Conservation (phyloP, 1,140 invertebrate species). For the Rhizoglyphus robini region DNA sequence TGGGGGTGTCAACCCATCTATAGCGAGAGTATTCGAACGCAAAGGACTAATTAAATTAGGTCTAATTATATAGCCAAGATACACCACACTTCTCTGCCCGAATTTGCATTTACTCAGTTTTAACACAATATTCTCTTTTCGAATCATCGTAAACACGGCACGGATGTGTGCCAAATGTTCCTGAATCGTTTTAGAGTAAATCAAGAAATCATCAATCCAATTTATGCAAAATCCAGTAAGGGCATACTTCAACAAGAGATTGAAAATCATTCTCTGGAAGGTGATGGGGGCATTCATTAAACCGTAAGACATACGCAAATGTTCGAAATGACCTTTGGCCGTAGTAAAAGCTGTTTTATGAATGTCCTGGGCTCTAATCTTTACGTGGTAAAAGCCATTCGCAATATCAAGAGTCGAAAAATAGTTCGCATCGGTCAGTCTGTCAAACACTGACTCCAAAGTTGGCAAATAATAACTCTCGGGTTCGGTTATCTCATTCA, state of each 20-base stretch:
- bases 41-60: constrained; percentile 31
- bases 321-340: constrained; percentile 23
- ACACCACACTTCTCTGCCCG: constrained; percentile 2
- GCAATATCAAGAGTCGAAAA: constrained; percentile 28
- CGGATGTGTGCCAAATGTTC: constrained; percentile 17
- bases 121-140: constrained; percentile 10
- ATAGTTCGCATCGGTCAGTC: constrained; percentile 22
- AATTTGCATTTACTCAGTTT: constrained; percentile 23
- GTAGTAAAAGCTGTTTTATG: constrained; percentile 27
- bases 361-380: constrained; percentile 26
- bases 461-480: constrained; percentile 33
- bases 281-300: constrained; percentile 33
- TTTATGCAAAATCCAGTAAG: constrained; percentile 27
- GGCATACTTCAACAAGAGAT: not conserved
- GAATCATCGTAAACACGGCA: constrained; percentile 6
- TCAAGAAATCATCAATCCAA: constrained; percentile 33
- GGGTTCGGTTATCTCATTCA: constrained; percentile 35
- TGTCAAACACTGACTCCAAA: constrained; percentile 19
- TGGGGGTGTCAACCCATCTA: constrained; percentile 26
- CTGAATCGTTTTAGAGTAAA: constrained; percentile 26
- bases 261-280: constrained; percentile 30
- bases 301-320: constrained; percentile 34
- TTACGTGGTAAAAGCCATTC: constrained; percentile 32
- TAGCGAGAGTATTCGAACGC: constrained; percentile 29
- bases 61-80: constrained; percentile 23